Conservation (phyloP, 2,888 invertebrate genomes). For the Agriopis marginaria region DNA sequence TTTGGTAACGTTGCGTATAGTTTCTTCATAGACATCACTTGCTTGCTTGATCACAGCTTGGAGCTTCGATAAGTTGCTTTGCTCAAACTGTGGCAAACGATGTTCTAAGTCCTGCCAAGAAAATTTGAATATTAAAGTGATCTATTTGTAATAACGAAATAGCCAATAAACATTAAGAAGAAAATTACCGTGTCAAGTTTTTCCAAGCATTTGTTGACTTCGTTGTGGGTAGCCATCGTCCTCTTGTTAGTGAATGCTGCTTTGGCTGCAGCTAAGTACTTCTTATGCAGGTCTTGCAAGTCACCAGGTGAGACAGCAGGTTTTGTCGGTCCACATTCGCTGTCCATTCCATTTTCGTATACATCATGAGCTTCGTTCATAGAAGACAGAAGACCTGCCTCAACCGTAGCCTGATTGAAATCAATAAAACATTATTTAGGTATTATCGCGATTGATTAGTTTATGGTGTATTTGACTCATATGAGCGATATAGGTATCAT, state of each 20-base stretch:
- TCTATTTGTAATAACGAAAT: not conserved
- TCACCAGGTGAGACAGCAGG: conserved; percentile 14
- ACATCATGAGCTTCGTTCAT: conserved; percentile 19
- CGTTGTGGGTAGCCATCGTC: conserved; percentile 19
- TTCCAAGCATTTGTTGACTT: conserved; percentile 9
- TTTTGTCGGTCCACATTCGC: conserved; percentile 12
- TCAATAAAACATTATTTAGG: not conserved
- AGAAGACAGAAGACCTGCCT: conserved; percentile 22
- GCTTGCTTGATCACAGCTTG: conserved; percentile 16
- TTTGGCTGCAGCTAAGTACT: conserved; percentile 14
- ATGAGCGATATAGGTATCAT: no score
- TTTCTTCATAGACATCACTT: conserved; percentile 5
- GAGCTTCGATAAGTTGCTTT: conserved; percentile 29
- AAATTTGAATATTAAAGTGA: not conserved
- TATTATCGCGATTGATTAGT: no score
- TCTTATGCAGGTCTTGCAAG: conserved; percentile 14
- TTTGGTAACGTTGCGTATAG: not conserved
- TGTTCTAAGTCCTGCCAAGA: conserved; percentile 20
- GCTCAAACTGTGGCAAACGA: conserved; percentile 24
- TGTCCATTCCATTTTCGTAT: conserved; percentile 27
- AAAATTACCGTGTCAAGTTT: conserved; percentile 16
- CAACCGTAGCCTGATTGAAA: conserved; percentile 15
- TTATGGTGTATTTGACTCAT: no score
- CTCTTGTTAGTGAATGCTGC: conserved; percentile 17
- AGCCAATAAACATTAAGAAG: not conserved